Evolutionary conservation across 2,113 vertebrate species (phyloP).

Genomic region (Mobula hypostoma): DNA sequence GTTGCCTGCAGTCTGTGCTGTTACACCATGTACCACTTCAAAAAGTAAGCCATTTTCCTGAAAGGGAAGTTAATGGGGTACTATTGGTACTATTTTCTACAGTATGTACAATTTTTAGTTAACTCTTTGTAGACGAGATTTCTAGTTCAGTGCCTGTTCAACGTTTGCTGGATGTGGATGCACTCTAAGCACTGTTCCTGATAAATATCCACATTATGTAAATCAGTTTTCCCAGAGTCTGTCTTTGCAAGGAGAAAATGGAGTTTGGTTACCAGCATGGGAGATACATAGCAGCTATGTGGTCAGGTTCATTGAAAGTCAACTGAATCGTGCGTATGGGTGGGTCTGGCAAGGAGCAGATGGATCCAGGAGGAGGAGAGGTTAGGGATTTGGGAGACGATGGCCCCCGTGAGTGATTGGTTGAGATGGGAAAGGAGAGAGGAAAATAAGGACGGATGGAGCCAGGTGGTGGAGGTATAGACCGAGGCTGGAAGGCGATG

Average conservation of each 20-base stretch:
- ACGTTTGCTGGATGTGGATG: background rate
- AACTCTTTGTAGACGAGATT: background rate
- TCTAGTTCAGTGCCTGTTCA: background rate
- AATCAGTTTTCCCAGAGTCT: background rate
- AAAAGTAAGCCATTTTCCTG: background rate
- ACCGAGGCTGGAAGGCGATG: too few species aligned
- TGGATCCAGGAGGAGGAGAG: too few species aligned
- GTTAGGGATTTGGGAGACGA: too few species aligned
- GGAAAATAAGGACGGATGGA: too few species aligned
- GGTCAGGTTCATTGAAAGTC: too few species aligned
- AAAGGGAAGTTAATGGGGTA: background rate
- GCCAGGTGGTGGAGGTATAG: too few species aligned
- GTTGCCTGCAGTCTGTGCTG: background rate
- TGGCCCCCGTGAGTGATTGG: too few species aligned
- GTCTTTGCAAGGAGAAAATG: background rate
- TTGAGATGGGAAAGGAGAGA: too few species aligned
- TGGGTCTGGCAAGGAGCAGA: too few species aligned
- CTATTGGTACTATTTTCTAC: background rate
- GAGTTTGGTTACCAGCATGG: too few species aligned
- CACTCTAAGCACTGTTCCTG: background rate
- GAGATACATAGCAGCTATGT: too few species aligned
- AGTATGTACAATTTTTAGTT: background rate
- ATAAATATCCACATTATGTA: background rate
- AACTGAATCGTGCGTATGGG: too few species aligned
- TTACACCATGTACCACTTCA: background rate